A percentile compares a stretch with the other conserved stretches of the same genome.
These are phyloP conservation scores for Eidolon dupreanum DNA, from an alignment of 2,797 vertebrate genomes.

Conservation along the genomic window DNA sequence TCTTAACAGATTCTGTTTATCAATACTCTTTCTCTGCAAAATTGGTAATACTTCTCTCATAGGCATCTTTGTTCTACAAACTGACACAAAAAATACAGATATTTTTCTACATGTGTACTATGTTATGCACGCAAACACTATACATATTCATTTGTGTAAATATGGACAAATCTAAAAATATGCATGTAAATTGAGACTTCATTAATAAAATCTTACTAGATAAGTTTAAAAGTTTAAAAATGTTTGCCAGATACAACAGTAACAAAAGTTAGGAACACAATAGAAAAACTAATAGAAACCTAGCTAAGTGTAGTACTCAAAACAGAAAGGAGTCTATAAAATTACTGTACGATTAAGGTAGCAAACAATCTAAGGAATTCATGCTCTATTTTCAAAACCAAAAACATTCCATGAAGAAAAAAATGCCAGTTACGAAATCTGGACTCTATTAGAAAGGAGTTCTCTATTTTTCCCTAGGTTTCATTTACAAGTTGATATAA, in stretches of 20 bases:
- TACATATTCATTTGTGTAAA: neutral
- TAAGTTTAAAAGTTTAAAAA: conserved; percentile 1
- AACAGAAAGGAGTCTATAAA: conserved; percentile 12
- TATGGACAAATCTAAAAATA: neutral
- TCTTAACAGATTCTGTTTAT: neutral
- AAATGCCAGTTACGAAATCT: conserved; percentile 35
- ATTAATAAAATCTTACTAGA: conserved; percentile 33
- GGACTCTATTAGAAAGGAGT: conserved; percentile 35
- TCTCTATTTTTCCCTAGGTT: neutral
- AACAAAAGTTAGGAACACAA: neutral
- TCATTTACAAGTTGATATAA: conserved; percentile 36
- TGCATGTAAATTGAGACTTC: neutral
- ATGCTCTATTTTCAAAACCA: conserved; percentile 54
- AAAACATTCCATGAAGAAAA: neutral
- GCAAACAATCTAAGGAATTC: conserved; percentile 33
- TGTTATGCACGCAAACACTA: neutral
- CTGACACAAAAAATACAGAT: neutral
- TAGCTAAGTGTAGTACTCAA: neutral
- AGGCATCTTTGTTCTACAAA: neutral
- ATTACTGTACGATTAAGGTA: neutral
- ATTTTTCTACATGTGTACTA: neutral
- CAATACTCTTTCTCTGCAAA: conserved; percentile 6
- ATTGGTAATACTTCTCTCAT: neutral
- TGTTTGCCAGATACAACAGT: neutral
- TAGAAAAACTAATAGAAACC: conserved; percentile 1